A percentile compares a stretch with the other conserved stretches of the same genome.
These are phyloP conservation scores for Parochlus steinenii DNA, from an alignment of 2,888 invertebrate genomes.

Conservation along the genomic window DNA sequence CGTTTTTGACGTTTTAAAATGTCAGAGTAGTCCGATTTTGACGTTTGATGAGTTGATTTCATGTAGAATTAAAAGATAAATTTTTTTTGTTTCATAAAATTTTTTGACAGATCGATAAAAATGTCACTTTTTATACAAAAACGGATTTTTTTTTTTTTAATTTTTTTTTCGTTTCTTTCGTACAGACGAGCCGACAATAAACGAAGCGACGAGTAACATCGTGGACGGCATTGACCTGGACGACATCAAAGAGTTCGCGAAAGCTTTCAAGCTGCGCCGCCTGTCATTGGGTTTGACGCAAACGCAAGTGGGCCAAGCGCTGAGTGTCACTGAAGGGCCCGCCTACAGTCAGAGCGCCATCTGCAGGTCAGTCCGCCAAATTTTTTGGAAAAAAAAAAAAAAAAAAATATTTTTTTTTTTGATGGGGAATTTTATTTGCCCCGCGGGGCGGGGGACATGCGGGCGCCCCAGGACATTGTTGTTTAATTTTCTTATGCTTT, in stretches of 20 bases:
- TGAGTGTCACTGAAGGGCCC: constrained; percentile 92
- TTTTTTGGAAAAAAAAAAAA: neutral
- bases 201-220: constrained; percentile 83
- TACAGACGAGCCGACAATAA: constrained; percentile 80
- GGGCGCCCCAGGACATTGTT: constrained; percentile 7
- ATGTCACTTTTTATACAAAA: too few species aligned
- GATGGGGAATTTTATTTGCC: too few species aligned
- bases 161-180: constrained; percentile 11
- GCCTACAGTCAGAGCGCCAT: constrained; percentile 98
- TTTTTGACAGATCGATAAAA: too few species aligned
- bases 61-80: too few species aligned
- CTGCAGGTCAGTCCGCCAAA: constrained; percentile 64
- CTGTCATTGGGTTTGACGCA: constrained; percentile 88
- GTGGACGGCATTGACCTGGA: constrained; percentile 94
- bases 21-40: too few species aligned
- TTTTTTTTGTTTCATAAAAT: too few species aligned
- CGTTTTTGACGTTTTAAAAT: too few species aligned
- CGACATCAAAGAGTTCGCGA: constrained; percentile 96
- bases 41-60: too few species aligned
- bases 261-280: constrained; percentile 87
- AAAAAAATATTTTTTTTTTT: neutral
- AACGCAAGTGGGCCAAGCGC: constrained; percentile 93
- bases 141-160: too few species aligned
- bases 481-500: neutral
- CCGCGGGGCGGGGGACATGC: too few species aligned